These are phyloP conservation scores for Notospermus geniculatus DNA, from an alignment of 1,140 invertebrate species.

Conservation along the genomic window DNA sequence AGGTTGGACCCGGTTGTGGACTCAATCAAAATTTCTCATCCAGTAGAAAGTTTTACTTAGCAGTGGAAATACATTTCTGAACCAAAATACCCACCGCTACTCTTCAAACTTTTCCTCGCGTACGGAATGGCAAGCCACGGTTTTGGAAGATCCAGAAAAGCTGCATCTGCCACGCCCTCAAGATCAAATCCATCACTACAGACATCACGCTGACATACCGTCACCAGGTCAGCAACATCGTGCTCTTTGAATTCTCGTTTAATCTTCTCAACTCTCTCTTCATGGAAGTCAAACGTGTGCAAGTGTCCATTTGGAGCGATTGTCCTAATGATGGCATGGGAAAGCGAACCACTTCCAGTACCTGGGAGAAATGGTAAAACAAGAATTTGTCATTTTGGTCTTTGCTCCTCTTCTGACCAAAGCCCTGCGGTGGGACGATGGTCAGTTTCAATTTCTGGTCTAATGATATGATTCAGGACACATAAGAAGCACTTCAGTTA, in stretches of 20 bases:
- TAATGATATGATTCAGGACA: no score
- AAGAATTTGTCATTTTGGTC: no score
- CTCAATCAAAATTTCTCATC: no score
- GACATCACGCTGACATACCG: constrained; percentile 62
- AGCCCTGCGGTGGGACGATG: no score
- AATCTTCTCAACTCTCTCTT: constrained; percentile 76
- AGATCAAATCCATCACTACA: constrained; percentile 77
- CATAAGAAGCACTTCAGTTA: no score
- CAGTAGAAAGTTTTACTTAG: not conserved
- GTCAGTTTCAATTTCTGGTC: no score
- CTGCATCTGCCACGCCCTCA: constrained; percentile 80
- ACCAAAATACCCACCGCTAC: constrained; percentile 37
- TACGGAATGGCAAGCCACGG: constrained; percentile 90
- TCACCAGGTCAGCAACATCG: constrained; percentile 79
- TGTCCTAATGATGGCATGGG: constrained; percentile 84
- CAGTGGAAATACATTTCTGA: not conserved
- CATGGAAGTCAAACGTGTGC: constrained; percentile 96
- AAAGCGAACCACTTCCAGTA: constrained; percentile 94
- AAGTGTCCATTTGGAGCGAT: constrained; percentile 86
- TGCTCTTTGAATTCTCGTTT: constrained; percentile 80
- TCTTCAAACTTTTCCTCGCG: constrained; percentile 63
- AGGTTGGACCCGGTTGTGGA: no score
- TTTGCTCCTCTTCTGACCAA: no score
- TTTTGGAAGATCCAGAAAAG: constrained; percentile 94
- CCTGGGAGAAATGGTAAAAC: no score